Evolutionary conservation across 2,113 vertebrate genomes (phyloP).

Genomic region (Gobiocypris rarus): DNA sequence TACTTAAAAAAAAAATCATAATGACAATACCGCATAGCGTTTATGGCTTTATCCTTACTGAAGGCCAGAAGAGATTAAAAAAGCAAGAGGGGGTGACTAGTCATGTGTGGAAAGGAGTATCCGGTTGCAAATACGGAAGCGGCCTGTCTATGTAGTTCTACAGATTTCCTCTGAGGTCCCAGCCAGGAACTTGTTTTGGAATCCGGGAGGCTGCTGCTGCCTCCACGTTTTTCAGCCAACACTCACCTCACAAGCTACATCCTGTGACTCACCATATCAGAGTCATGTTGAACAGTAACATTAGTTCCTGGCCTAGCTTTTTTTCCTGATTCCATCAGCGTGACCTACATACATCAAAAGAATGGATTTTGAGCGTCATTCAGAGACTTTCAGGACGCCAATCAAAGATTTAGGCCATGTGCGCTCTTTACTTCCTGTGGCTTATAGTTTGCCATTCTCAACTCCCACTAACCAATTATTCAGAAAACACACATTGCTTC

Average conservation of each 20-base stretch:
- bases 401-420: background rate
- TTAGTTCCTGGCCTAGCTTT: conserved; percentile 49
- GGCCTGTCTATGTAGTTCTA: conserved; percentile 51
- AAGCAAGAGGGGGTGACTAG: conserved; percentile 29
- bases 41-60: background rate
- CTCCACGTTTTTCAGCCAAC: conserved; percentile 49
- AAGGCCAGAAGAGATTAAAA: conserved; percentile 16
- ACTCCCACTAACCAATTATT: background rate
- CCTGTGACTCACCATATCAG: conserved; percentile 72
- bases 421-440: background rate
- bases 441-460: background rate
- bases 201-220: conserved; percentile 54
- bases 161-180: conserved; percentile 61
- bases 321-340: conserved; percentile 60
- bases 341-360: conserved; percentile 24
- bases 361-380: background rate
- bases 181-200: conserved; percentile 60
- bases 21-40: background rate
- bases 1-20: background rate
- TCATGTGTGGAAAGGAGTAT: conserved; percentile 44
- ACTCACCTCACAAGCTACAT: conserved; percentile 67
- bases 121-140: conserved; percentile 37
- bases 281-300: conserved; percentile 64
- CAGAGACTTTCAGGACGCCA: background rate
- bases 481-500: conserved; percentile 4